Percentiles rank a stretch among this genome's conserved stretches.
These are phyloP conservation scores for Oceanodroma tethys DNA, from an alignment of 2,113 vertebrate species.

Conservation along the genomic window DNA sequence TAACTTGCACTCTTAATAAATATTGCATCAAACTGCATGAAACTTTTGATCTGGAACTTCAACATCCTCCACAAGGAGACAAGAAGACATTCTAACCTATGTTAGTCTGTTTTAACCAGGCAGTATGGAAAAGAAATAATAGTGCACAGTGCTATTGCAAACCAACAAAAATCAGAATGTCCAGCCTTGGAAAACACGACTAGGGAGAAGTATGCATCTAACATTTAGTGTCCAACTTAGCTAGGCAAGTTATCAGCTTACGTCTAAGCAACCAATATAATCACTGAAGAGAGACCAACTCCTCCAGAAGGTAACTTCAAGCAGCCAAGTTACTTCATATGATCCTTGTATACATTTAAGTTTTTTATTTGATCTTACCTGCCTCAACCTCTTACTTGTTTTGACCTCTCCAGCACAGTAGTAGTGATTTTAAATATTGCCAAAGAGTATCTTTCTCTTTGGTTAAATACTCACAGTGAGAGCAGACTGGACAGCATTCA, in stretches of 20 bases:
- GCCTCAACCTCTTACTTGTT: neutral
- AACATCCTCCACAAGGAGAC: neutral
- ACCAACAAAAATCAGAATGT: neutral
- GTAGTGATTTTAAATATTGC: neutral
- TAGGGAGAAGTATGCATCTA: neutral
- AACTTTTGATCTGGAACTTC: neutral
- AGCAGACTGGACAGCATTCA: conserved; percentile 91
- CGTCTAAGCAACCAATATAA: neutral
- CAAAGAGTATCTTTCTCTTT: neutral
- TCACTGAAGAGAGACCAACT: neutral
- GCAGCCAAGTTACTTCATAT: neutral
- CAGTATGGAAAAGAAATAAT: neutral
- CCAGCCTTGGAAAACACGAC: neutral
- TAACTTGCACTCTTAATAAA: neutral
- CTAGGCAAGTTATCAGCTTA: neutral
- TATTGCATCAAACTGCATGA: neutral
- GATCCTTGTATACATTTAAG: neutral
- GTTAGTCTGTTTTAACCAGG: neutral
- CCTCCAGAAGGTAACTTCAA: neutral
- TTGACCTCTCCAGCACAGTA: neutral
- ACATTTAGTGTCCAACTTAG: neutral
- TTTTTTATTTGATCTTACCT: neutral
- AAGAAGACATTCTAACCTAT: neutral
- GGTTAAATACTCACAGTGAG: conserved; percentile 79
- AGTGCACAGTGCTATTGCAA: neutral